Conservation (phyloP, 2,797 vertebrate genomes). For the Gymnothorax reevesii region DNA sequence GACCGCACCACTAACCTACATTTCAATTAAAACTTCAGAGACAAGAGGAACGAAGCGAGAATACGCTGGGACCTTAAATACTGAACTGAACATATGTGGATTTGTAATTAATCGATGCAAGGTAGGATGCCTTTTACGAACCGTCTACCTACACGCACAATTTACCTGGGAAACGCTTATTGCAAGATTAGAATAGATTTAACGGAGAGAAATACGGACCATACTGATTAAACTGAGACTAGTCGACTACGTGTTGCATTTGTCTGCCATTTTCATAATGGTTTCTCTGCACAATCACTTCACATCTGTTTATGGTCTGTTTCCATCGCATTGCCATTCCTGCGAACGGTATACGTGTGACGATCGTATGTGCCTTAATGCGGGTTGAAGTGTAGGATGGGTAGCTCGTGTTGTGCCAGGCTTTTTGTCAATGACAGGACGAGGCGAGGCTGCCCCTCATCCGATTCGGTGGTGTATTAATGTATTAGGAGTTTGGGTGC, state of each 20-base stretch:
- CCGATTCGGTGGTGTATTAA: slow-evolving; percentile 12
- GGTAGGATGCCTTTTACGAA: slow-evolving; percentile 5
- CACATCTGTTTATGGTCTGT: neutral
- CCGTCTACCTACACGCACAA: neutral
- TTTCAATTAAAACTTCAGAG: slow-evolving; percentile 25
- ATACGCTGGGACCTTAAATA: neutral
- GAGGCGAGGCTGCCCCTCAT: slow-evolving; percentile 7
- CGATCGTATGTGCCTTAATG: neutral
- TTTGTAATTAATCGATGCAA: neutral
- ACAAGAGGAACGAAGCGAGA: slow-evolving; percentile 24
- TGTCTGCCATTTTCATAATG: neutral
- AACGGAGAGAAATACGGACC: neutral
- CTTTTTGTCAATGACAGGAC: slow-evolving; percentile 31
- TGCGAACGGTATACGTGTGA: neutral
- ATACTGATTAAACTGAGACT: neutral
- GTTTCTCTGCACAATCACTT: neutral
- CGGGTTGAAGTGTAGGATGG: neutral
- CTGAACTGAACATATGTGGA: slow-evolving; percentile 20
- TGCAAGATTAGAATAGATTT: neutral
- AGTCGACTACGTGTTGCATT: neutral
- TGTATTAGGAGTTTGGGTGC: slow-evolving; percentile 13
- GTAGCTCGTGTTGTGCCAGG: neutral
- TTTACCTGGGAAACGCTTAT: neutral
- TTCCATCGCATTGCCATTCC: neutral
- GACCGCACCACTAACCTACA: slow-evolving; percentile 3